Percentiles rank a stretch among this genome's conserved stretches.
Conservation (phyloP, 2,888 invertebrate genomes). For the Tetrapedia diversipes region DNA sequence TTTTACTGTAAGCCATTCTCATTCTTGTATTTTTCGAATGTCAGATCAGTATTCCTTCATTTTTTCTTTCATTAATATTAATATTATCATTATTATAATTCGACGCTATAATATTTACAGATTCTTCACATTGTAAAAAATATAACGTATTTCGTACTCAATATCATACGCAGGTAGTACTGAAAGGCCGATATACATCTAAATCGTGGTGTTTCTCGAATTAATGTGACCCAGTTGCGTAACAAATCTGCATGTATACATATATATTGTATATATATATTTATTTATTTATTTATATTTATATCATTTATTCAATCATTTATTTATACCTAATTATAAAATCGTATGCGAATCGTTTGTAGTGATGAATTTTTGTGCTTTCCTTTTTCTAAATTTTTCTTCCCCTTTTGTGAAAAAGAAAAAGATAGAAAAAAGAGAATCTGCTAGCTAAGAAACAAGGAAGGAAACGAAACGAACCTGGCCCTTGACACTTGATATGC, state of each 20-base stretch:
- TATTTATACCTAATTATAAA: conserved; percentile 61
- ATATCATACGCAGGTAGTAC: conserved; percentile 82
- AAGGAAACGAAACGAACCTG: conserved; percentile 58
- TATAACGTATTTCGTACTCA: conserved; percentile 82
- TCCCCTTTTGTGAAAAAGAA: conserved; percentile 6
- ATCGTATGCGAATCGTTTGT: conserved; percentile 56
- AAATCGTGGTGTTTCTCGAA: conserved; percentile 79
- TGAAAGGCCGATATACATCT: conserved; percentile 82
- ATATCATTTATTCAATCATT: conserved; percentile 50
- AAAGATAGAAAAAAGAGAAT: conserved; percentile 6
- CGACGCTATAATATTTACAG: conserved; percentile 82
- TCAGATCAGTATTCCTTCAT: conserved; percentile 60
- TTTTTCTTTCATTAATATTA: conserved; percentile 71
- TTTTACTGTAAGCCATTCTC: conserved; percentile 71
- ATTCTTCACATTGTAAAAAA: conserved; percentile 82
- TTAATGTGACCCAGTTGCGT: conserved; percentile 69
- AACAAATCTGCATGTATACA: conserved; percentile 66
- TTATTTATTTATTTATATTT: conserved; percentile 39
- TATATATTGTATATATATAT: conserved; percentile 54
- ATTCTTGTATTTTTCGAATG: conserved; percentile 63
- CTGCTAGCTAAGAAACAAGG: conserved; percentile 44
- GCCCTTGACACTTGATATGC: conserved; percentile 76
- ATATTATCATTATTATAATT: conserved; percentile 76
- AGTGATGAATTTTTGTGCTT: conserved; percentile 49
- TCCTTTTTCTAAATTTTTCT: conserved; percentile 23